Base-by-base conservation (phyloP, 2,113 vertebrate species). In the Triplophysa siluroides region DNA sequence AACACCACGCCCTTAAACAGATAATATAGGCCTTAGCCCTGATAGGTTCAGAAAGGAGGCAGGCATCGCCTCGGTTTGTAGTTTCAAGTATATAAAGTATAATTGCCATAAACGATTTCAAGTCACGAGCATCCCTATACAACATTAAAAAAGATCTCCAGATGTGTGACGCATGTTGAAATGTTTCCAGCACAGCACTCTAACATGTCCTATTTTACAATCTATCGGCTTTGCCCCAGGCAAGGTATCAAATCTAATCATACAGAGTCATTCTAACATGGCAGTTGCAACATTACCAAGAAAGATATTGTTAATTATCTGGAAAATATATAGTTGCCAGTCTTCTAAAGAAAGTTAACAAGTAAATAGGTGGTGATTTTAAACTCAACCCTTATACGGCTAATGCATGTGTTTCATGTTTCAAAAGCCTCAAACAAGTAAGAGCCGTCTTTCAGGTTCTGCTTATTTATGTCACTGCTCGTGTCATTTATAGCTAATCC, bases 401-500 rank as follows among this genome's bases (percentile, higher is more conserved):
- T 38, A 6, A 38, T 7, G 33, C 33, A 7, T 38, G 33, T 7
- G 33, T 7, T 21, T 21, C 8, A 8, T n/a, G 19, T 45, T 68
- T 45, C n/a, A 68, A 54, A 52, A 70, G 68, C 16, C 54, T 58
- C 19, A n/a, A 58, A 58, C 54, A 58, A n/a, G 19, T 6, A 58
- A 21, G 54, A 19, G 23, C 21, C 8, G 16, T 70, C 8, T 58
- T 21, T 58, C 54, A 58, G 54, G 54, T 58, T 58, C n/a, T n/a
- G 8, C 47, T 50, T 10, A 71, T 69, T 69, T 24, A 14, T 26
- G 45, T 26, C 45, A 52, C 45, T 12, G 23, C 47, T 54, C 19
- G 45, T 70, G 24, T 54, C 47, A 71, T 38, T 54, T 56, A 56
- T 13, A 38, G 54, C 26, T 21, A 70, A 71, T 56, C 26, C 69